Evolutionary conservation across 2,797 vertebrate species (phyloP), one percentile per base, ranked within the genome.

Genomic region (Cyprinodon diabolis): DNA sequence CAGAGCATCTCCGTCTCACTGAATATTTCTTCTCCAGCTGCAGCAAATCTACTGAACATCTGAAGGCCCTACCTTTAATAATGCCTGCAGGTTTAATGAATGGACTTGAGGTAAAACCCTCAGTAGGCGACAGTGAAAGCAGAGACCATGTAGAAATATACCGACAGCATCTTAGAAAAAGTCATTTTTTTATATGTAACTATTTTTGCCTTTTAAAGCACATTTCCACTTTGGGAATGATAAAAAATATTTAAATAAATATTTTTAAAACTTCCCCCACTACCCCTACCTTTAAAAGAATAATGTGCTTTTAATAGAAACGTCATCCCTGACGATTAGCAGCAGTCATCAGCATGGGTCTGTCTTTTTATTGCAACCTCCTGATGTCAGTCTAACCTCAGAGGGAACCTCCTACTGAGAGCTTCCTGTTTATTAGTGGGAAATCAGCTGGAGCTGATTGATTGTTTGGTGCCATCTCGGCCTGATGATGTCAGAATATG

Each of bases 21-120:
- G 49, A 85, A 80, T 69, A 68, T 77, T 82, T 74, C 79, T 79
- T 74, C 49, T 82, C 82, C 85, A 79, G 82, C 81, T 68, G 2
- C 49, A 54, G 66, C 56, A 57, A 72, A 72, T 71, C 49, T 11
- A 67, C 66, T 35, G 63, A 68, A 60, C 55, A n/a, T 81, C 76
- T 78, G 69, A 69, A 81, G 52, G 40, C 65, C 66, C 43, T 45
- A 40, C 35, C 21, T 87, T 74, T 84, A 87, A 84, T 77, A 85
- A 81, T 71, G 69, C 71, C 75, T 80, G 40, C 37, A 63, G 74
- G 68, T 75, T 78, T 79, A 81, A 4, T 5, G 30, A 2, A 8
- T 60, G 15, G 57, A 37, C 9, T 1, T 19, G 62, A 21, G 43
- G 37, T 21, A 21, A 13, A 6, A 7, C 62, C n/a, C 40, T 30